Evolutionary conservation across 2,113 vertebrate species (phyloP).

Genomic region (Aviceda subcristata): DNA sequence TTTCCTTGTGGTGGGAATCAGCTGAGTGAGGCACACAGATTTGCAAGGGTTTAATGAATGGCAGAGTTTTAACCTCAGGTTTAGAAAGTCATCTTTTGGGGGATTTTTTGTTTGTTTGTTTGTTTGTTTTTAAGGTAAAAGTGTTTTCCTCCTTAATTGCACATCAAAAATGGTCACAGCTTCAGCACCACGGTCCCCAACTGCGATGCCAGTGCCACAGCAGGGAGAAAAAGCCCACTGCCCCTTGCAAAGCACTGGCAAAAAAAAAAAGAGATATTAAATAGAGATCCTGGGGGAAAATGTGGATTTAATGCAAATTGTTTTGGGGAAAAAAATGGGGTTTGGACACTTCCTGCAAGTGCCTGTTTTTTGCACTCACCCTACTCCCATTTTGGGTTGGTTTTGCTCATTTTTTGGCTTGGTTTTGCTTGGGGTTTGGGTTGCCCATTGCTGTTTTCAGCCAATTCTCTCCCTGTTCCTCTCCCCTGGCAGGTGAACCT

Average conservation of each 20-base stretch:
- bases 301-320: not conserved
- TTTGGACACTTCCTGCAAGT: not conserved
- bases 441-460: fast-evolving
- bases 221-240: not conserved
- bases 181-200: fast-evolving
- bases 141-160: not conserved
- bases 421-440: not conserved
- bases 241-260: not conserved
- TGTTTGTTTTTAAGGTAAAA: not conserved
- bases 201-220: not conserved
- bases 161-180: fast-evolving
- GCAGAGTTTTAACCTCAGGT: not conserved
- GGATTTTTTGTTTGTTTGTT: not conserved
- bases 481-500: constrained; percentile 86
- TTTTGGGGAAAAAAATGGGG: fast-evolving
- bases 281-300: not conserved
- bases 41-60: not conserved
- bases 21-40: not conserved
- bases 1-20: not conserved
- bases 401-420: not conserved
- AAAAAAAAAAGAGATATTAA: not conserved
- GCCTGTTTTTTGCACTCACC: not conserved
- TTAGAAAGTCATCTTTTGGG: not conserved
- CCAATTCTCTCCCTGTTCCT: not conserved
- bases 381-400: not conserved